Conservation (phyloP, 2,797 vertebrate genomes). For the Pachyuromys duprasi region DNA sequence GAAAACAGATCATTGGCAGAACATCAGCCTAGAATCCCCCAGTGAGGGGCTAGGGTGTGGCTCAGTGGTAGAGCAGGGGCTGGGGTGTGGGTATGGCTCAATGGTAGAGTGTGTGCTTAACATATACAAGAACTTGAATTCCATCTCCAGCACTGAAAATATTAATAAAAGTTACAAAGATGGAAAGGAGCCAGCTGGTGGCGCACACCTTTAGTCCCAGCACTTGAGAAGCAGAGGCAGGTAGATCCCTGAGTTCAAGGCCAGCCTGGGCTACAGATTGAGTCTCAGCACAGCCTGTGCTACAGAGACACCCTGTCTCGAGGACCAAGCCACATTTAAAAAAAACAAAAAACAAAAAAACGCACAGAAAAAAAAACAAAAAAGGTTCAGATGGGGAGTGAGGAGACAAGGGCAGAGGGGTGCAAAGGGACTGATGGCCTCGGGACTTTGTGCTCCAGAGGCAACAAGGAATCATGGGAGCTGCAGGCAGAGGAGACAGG, state of each 20-base stretch:
- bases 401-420: background rate
- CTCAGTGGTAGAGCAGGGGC: too few species aligned
- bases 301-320: background rate
- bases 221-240: background rate
- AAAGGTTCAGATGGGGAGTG: too few species aligned
- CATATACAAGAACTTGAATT: background rate
- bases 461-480: background rate
- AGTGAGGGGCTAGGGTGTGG: background rate
- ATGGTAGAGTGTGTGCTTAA: background rate
- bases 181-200: background rate
- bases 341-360: too few species aligned
- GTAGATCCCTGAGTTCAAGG: background rate
- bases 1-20: too few species aligned
- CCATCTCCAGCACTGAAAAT: background rate
- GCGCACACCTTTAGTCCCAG: background rate
- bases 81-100: background rate
- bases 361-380: background rate
- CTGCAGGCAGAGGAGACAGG: background rate
- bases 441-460: background rate
- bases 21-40: background rate
- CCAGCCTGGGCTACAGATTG: background rate
- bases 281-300: background rate
- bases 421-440: background rate
- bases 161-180: background rate
- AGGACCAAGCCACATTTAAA: background rate